Conservation (phyloP, 2,888 invertebrate genomes). For the Sphaerophoria rueppellii region DNA sequence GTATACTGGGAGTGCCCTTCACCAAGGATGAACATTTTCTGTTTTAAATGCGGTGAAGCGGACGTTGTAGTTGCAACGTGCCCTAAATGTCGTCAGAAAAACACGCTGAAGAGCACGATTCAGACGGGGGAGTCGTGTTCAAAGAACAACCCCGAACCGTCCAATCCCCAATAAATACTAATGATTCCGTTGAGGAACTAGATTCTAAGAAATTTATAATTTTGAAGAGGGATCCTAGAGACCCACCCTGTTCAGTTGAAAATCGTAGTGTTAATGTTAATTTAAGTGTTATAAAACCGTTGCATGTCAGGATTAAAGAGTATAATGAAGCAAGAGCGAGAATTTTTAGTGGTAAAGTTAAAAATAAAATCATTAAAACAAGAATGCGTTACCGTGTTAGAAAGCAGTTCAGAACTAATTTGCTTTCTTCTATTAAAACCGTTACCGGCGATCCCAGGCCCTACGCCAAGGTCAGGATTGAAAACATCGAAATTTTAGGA, state of each 20-base stretch:
- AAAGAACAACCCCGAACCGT: background rate
- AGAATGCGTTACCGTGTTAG: background rate
- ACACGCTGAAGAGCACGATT: background rate
- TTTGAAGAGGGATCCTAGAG: background rate
- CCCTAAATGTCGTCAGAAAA: constrained; percentile 1
- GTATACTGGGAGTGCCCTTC: constrained; percentile 3
- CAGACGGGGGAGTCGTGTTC: background rate
- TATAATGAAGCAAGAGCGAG: background rate
- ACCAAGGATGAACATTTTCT: background rate
- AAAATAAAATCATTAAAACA: background rate
- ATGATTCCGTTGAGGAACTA: too few relatives aligned
- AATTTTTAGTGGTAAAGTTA: background rate
- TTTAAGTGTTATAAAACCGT: background rate
- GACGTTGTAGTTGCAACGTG: background rate
- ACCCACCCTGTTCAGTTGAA: too few relatives aligned
- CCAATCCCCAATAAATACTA: background rate
- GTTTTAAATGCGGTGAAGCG: constrained; percentile 1
- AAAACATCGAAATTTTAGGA: background rate
- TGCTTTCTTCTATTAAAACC: background rate
- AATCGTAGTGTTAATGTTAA: too few relatives aligned
- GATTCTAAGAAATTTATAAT: background rate
- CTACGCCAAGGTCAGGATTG: background rate
- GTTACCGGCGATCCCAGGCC: background rate
- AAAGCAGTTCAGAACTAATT: background rate
- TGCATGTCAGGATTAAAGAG: background rate